Base-by-base conservation (phyloP, 64 coral and sea anemone genomes). In the Pachyseris speciosa region DNA sequence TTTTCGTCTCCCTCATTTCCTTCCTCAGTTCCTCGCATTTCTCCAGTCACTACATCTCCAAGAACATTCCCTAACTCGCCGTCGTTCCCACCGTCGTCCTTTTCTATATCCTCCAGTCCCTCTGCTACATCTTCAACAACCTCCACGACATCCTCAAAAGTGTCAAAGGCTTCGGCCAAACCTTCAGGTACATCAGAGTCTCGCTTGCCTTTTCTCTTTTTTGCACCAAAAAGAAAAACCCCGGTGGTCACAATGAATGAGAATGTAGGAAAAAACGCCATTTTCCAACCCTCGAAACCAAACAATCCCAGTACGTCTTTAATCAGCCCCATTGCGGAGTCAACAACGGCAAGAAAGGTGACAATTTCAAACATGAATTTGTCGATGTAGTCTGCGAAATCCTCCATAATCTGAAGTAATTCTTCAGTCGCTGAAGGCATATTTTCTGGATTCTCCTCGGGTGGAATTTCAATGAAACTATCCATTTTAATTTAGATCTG, bases 321-420 rank as follows among this genome's bases (percentile, higher is more conserved):
- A 15, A 97, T 86, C 19, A 97, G 95, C 69, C 95, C 95, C 95
- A 97, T 97, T 11, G 79, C 74, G 17, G 95, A 97, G 59, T 97
- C 95, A 39, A 96, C 43, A 41, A 96, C 95, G 19, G 95, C 95
- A 38, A 96, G 72, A 63, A 96, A 96, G 1, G 95, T 96, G 25
- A 96, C 95, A 55, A 96, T 96, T 85, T 96, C 95, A 71, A 96
- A 96, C 95, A 96, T 96, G 40, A 96, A 96, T 83, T 96, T 96
- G 63, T 96, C 95, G 43, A 96, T 96, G 59, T 93, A 93, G 71
- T 96, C 95, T 34, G 90, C 95, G 78, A 96, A 96, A 25, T 96
- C 95, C 38, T 96, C 95, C 25, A 90, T 34, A 25, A 96, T 93
- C 64, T 96, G 95, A 37, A 96, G 49, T 20, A 96, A 57, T 78